Base-by-base conservation (phyloP, 1,140 invertebrate genomes). In the Drosophila mayri region DNA sequence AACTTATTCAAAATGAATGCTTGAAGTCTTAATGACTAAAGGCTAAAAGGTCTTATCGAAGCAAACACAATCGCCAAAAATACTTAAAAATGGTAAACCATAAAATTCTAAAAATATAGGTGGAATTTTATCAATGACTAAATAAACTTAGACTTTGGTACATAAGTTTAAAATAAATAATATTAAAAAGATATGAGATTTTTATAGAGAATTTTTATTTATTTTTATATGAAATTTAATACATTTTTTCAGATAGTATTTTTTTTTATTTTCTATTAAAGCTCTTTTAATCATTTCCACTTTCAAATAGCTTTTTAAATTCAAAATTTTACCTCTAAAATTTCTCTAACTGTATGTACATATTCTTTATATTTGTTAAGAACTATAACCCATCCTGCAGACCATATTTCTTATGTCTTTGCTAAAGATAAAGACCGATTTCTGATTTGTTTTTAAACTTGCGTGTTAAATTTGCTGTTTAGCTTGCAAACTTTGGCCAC, bases 361-460 rank as follows among this genome's bases (percentile, higher is more conserved):
- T 43, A 18, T 22, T 11, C 30, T 43, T 43, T n/a, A 14, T 22
- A 12, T 44, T 12, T 47, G 58, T 62, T 67, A 67, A 67, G 58
- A 47, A 62, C 55, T 43, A n/a, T 14, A 38, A 20, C 32, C 63
- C 57, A 66, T 60, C 63, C 20, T 9, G 28, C 40, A 66, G 37
- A 2, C 22, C 58, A 47, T 37, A 62, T 32, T 47, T 63, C 50
- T 32, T 32, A 22, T 59, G 52, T 64, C 55, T 64, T 41, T 66
- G 20, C 60, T 4, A 65, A 52, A 52, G 65, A 68, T 68, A 68
- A 68, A 52, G 37, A 65, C 28, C 18, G 30, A 43, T 43, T 68
- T 65, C 20, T 49, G 28, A 41, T 43, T 61, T 52, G 49, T 52
- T 16, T 43, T 58, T 18, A 58, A 58, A 16, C 22, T 38, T 18